Conservation (phyloP, 2,797 vertebrate genomes). For the Menidia menidia region DNA sequence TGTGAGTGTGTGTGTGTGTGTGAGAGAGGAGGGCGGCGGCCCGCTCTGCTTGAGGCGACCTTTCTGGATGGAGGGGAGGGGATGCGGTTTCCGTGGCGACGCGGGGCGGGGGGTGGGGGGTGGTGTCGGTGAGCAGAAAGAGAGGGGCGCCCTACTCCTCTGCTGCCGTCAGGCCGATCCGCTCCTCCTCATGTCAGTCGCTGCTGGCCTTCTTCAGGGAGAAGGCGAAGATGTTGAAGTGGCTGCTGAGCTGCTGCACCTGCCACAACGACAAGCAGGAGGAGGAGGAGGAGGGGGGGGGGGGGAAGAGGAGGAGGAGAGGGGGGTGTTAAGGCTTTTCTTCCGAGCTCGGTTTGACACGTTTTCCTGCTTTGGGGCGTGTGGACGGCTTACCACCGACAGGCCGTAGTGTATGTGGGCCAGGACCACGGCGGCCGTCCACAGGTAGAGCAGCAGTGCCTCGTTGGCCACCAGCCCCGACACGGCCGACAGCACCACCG, state of each 20-base stretch:
- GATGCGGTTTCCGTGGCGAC: conserved; percentile 84
- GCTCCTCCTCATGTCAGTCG: conserved; percentile 96
- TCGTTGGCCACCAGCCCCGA: conserved; percentile 78
- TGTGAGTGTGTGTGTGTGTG: conserved; percentile 21
- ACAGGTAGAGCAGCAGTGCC: conserved; percentile 83
- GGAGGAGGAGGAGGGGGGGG: no score
- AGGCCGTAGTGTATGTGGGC: conserved; percentile 95
- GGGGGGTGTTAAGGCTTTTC: no score
- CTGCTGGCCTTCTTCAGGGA: conserved; percentile 91
- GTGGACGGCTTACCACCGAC: conserved; percentile 85
- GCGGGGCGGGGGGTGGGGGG: conserved; percentile 55
- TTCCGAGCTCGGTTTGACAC: no score
- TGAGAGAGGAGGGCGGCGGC: conserved; percentile 39
- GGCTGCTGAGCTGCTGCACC: conserved; percentile 94
- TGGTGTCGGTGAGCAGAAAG: conserved; percentile 83
- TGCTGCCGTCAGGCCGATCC: conserved; percentile 85
- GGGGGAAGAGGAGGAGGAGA: no score
- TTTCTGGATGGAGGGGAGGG: conserved; percentile 55
- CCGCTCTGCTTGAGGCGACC: conserved; percentile 57
- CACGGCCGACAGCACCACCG: conserved; percentile 80
- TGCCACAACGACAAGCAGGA: conserved; percentile 46
- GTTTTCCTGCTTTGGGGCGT: no score
- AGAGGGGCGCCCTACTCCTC: conserved; percentile 86
- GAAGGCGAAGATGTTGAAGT: conserved; percentile 94
- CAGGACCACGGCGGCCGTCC: conserved; percentile 86